Percentiles rank a stretch among this genome's conserved stretches.
phyloP scores from a whole-genome alignment of 2,113 vertebrate genomes.

The Ochotona princeps region DNA sequence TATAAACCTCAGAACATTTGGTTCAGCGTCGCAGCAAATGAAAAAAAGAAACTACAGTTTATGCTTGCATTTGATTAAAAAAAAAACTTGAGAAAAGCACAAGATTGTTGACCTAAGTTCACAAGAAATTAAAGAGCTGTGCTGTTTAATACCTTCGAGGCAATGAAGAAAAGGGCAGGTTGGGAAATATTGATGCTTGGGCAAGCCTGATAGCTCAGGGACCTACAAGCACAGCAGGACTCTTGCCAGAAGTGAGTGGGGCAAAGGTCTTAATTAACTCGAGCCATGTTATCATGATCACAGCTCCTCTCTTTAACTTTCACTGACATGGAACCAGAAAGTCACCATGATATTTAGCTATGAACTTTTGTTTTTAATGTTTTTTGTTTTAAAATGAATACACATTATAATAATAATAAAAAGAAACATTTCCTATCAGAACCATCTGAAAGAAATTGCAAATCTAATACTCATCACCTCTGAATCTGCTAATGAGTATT shows the following conservation, averaged over 20 bases:
- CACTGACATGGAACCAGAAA: background rate
- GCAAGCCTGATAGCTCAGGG: background rate
- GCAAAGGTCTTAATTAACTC: background rate
- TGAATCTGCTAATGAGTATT: background rate
- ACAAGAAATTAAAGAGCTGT: background rate
- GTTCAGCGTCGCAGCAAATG: background rate
- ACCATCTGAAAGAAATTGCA: background rate
- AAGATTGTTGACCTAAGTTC: conserved; percentile 30
- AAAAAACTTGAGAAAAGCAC: background rate
- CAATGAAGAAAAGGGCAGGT: background rate
- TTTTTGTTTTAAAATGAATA: conserved; percentile 21
- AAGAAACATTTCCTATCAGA: background rate
- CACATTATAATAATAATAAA: background rate
- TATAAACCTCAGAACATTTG: background rate
- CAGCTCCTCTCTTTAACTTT: background rate
- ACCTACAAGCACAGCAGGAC: background rate
- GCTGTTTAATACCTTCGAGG: background rate
- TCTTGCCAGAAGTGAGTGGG: background rate
- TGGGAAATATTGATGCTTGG: background rate
- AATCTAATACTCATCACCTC: background rate
- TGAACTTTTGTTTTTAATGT: background rate
- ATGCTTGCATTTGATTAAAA: background rate
- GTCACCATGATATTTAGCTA: background rate
- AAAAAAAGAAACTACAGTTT: background rate
- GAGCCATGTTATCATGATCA: background rate